phyloP scores from a whole-genome alignment of 2,113 vertebrate genomes.

The Candoia aspera region DNA sequence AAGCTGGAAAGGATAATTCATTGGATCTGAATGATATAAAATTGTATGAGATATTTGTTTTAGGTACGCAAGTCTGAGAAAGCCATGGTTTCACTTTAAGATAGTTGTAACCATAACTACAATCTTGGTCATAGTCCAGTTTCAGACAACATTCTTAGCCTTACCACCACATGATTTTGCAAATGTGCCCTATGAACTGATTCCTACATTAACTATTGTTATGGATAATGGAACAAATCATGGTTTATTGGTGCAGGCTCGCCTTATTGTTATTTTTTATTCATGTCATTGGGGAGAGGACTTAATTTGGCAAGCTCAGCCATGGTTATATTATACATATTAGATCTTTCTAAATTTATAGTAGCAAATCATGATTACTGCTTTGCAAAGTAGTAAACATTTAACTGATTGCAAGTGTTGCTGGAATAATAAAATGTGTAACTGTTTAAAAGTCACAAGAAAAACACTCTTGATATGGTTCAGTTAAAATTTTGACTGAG shows the following conservation, averaged over 20 bases:
- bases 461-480: background rate
- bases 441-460: background rate
- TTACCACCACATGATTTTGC: background rate
- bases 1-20: background rate
- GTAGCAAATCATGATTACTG: background rate
- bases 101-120: background rate
- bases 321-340: background rate
- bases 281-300: background rate
- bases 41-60: background rate
- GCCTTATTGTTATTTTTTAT: background rate
- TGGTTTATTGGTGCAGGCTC: background rate
- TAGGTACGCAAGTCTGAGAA: background rate
- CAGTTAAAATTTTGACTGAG: background rate
- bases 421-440: background rate
- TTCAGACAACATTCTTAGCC: background rate
- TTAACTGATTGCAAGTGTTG: background rate
- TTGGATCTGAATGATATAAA: background rate
- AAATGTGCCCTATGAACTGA: background rate
- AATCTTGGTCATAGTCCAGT: background rate
- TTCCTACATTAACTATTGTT: background rate
- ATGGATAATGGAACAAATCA: background rate
- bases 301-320: background rate
- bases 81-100: background rate
- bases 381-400: background rate
- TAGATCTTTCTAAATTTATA: background rate